Base-by-base conservation (phyloP, 2,113 vertebrate genomes). In the Otus sunia region DNA sequence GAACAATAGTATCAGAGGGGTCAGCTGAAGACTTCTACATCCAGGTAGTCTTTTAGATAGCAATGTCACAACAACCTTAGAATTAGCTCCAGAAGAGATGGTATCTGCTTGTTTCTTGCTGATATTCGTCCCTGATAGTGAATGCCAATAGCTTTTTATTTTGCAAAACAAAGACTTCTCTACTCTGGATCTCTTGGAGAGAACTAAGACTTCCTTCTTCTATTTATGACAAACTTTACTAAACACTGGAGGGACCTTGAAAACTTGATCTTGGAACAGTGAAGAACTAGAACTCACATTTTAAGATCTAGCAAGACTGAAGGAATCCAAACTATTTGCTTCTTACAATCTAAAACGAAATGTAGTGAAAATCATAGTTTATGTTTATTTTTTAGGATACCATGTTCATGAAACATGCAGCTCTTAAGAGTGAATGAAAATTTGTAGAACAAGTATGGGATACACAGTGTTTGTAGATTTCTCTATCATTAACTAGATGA, bases 291-390 rank as follows among this genome's bases (percentile, higher is more conserved):
- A 71, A 53, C 7, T 62, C 26, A 64, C 7, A 47, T 86, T 62
- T 77, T 77, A 77, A 75, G 56, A 37, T 63, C 6, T 37, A 59
- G 20, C 5, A 55, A 79, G 37, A 58, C n/a, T 89, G 86, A 84
- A 96, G 34, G 80, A 86, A 88, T 83, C 16, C 18, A 36, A 64
- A 93, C 68, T 69, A 47, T 64, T 79, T 62, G 30, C n/a, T 95
- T 96, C 87, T 77, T 95, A 64, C 32, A 92, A 75, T 95, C 92
- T 75, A 85, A 84, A 88, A 82, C 95, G 23, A 68, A 86, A 53
- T 58, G 18, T 30, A 49, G 12, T 59, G 29, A 85, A 80, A 94
- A 78, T 63, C 15, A 53, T 10, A 18, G 15, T 17, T 68, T 52
- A 22, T 80, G 15, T 17, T 68, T 52, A 22, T 80, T 83, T 91